Conservation (phyloP, 92 coral and sea anemone species). For the Parazoanthus darwini region DNA sequence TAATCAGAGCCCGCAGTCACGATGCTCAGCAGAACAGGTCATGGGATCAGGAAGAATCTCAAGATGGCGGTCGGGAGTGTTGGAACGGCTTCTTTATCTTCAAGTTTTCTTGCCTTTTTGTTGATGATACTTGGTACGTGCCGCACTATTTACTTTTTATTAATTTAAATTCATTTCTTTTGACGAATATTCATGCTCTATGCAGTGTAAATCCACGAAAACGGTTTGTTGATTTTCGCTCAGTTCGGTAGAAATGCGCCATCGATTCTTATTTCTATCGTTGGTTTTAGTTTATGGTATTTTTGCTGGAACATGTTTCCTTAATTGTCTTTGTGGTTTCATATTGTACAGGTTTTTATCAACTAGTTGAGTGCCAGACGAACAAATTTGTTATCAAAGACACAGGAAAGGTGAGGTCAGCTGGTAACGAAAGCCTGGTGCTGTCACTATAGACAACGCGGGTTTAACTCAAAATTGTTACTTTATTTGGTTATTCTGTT, state of each 20-base stretch:
- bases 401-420: conserved; percentile 56
- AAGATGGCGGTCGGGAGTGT: conserved; percentile 36
- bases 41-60: conserved; percentile 9
- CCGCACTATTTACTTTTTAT: neutral
- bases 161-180: neutral
- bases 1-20: conserved; percentile 18
- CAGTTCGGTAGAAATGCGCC: neutral
- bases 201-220: neutral
- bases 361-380: conserved; percentile 20
- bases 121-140: conserved; percentile 21
- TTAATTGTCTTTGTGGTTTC: neutral
- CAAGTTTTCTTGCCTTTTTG: conserved; percentile 27
- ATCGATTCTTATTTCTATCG: neutral
- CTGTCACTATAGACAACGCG: conserved; percentile 9
- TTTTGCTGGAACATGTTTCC: neutral
- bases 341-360: conserved; percentile 10
- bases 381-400: conserved; percentile 64
- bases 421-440: neutral
- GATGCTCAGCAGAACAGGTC: conserved; percentile 40
- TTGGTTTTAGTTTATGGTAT: neutral
- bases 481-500: conserved; percentile 6
- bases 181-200: neutral
- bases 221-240: neutral
- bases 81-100: neutral
- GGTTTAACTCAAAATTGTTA: neutral